Evolutionary conservation across 2,888 invertebrate species (phyloP), one percentile per base, ranked within the genome.

Genomic region (Hipparchia sbordonii): DNA sequence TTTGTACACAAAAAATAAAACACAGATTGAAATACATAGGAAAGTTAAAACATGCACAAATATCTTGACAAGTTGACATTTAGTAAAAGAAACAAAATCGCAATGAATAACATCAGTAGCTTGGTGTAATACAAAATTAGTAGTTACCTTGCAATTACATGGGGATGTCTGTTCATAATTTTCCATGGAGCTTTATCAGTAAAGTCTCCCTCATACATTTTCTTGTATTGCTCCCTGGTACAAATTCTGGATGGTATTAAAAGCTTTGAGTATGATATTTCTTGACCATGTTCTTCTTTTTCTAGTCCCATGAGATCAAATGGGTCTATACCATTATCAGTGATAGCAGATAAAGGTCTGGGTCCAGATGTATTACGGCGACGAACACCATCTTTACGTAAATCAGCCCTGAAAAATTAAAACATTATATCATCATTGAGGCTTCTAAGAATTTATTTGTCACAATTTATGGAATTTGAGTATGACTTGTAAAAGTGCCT

Each of bases 241-340:
- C 87, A 88, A 54, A 91, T 82, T 79, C 89, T 95, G 33, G 98
- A 97, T 67, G 98, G 97, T 70, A 97, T 96, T 77, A 98, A 91
- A 74, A 98, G 91, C 85, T 97, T 96, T 56, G 97, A 97, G 90
- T 98, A 98, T 23, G 98, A 98, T 81, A 98, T 96, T 89, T 98
- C 98, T 96, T 98, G 98, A 71, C 98, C 98, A 88, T 97, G 97
- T 87, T 96, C 96, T 76, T 96, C 96, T 85, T 95, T 95, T 84
- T 98, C 97, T 74, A 98, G 95, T 54, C 98, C 98, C 74, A 98
- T 91, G 57, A 97, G 95, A 86, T 97, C 97, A 88, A 98, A 97
- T 52, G 98, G 97, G 94, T 98, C 98, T 76, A 96, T 91, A 48
- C 96, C 95, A 87, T 96, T 97, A 74, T 98, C 98, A 79, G 96